Percentiles rank a stretch among this genome's conserved stretches.
These are phyloP conservation scores for Phymanthus crucifer DNA, from an alignment of 92 coral and sea anemone genomes.

Conservation along the genomic window DNA sequence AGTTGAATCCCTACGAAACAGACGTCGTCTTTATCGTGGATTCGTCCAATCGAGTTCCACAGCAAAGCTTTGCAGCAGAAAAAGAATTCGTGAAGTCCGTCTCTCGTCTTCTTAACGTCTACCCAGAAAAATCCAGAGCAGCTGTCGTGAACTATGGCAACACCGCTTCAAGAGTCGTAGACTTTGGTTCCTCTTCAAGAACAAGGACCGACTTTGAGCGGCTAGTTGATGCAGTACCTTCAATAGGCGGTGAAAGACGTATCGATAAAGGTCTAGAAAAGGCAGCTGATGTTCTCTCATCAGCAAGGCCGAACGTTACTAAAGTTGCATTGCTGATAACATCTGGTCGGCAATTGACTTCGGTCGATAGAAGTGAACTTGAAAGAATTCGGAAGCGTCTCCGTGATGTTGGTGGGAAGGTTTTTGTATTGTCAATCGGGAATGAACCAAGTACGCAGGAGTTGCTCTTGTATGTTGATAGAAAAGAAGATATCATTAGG, in stretches of 20 bases:
- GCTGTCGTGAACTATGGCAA: slow-evolving; percentile 56
- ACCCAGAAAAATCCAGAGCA: slow-evolving; percentile 64
- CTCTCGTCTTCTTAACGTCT: slow-evolving; percentile 45
- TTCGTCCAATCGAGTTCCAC: slow-evolving; percentile 59
- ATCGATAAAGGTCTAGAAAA: slow-evolving; percentile 56
- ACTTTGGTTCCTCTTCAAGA: slow-evolving; percentile 40
- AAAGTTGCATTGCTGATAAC: slow-evolving; percentile 61
- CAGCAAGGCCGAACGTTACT: slow-evolving; percentile 48
- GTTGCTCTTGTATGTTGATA: slow-evolving; percentile 16
- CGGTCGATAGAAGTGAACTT: slow-evolving; percentile 21
- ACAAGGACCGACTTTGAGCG: slow-evolving; percentile 35
- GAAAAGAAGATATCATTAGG: slow-evolving; percentile 14
- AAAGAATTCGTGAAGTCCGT: slow-evolving; percentile 61
- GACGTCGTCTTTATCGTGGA: slow-evolving; percentile 71
- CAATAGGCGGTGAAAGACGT: slow-evolving; percentile 57
- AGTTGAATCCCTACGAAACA: slow-evolving; percentile 21
- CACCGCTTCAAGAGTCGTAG: slow-evolving; percentile 27
- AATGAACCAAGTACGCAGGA: slow-evolving; percentile 20
- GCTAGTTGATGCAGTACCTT: slow-evolving; percentile 47
- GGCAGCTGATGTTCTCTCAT: slow-evolving; percentile 29
- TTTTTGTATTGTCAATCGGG: slow-evolving; percentile 60
- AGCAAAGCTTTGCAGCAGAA: slow-evolving; percentile 38
- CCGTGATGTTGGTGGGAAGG: slow-evolving; percentile 32
- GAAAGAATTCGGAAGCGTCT: slow-evolving; percentile 32
- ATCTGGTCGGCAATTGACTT: slow-evolving; percentile 42